These are phyloP conservation scores for Lasioglossum pauxillum DNA, from an alignment of 2,888 invertebrate species.

Conservation along the genomic window DNA sequence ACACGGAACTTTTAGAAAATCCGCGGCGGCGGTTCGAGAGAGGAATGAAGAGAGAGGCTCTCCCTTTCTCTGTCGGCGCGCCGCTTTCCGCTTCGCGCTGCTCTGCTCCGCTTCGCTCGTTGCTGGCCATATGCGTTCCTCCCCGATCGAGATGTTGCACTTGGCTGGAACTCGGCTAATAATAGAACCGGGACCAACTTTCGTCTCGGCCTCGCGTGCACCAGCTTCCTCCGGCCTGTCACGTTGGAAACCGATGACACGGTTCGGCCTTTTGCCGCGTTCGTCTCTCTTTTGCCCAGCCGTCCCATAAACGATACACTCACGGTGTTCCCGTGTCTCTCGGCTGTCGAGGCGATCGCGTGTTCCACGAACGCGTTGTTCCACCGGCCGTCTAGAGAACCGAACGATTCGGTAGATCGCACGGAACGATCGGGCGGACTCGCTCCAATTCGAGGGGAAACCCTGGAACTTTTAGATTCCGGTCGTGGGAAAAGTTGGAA, in stretches of 20 bases:
- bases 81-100: conserved; percentile 36
- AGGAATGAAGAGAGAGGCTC: not conserved
- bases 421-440: conserved; percentile 1
- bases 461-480: not conserved
- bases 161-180: conserved; percentile 67
- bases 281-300: not conserved
- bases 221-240: conserved; percentile 50
- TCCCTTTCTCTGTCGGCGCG: not conserved
- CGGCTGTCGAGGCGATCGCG: not conserved
- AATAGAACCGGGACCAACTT: conserved; percentile 68
- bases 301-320: not conserved
- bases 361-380: not conserved
- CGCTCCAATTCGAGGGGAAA: not conserved
- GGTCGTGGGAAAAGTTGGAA: conserved; percentile 54
- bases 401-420: not conserved
- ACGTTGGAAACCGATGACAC: conserved; percentile 51
- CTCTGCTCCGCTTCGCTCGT: conserved; percentile 45
- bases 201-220: conserved; percentile 62
- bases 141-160: conserved; percentile 54
- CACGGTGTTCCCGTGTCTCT: not conserved
- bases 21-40: not conserved
- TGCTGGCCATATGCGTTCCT: conserved; percentile 61
- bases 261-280: conserved; percentile 24
- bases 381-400: not conserved
- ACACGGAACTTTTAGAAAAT: not conserved